Percentiles rank a stretch among this genome's conserved stretches.
Conservation (phyloP, 1,140 invertebrate species). For the Lycorma delicatula region DNA sequence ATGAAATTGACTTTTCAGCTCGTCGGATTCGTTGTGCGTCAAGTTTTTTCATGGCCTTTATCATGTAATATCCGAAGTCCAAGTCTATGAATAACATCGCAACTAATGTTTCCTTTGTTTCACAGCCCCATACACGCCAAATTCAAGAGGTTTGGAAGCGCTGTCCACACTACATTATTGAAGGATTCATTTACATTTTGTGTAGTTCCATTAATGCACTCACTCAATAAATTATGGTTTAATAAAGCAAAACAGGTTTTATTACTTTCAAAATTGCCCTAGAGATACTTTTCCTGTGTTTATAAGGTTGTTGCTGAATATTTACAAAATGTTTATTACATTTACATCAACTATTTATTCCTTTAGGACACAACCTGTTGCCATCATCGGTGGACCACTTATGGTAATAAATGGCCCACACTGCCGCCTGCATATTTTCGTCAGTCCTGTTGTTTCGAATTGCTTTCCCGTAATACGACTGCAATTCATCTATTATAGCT, state of each 20-base stretch:
- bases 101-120: no score
- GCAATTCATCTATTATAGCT: conserved; percentile 6
- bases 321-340: background rate
- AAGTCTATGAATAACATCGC: no score
- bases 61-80: no score
- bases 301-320: background rate
- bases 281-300: conserved; percentile 3
- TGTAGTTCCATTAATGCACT: no score
- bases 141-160: no score
- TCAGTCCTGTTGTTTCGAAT: conserved; percentile 9
- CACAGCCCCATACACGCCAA: no score
- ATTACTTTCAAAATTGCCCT: conserved; percentile 15
- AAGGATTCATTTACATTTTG: no score
- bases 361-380: background rate
- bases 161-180: no score
- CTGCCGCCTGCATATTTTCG: conserved; percentile 16
- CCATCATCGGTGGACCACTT: background rate
- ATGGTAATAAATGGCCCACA: conserved; percentile 13
- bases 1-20: no score
- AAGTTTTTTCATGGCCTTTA: no score
- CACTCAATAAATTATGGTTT: no score
- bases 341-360: background rate
- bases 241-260: conserved; percentile 23
- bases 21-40: no score
- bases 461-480: conserved; percentile 19